phyloP scores from a whole-genome alignment of 2,113 vertebrate genomes.

The Vanacampus margaritifer region DNA sequence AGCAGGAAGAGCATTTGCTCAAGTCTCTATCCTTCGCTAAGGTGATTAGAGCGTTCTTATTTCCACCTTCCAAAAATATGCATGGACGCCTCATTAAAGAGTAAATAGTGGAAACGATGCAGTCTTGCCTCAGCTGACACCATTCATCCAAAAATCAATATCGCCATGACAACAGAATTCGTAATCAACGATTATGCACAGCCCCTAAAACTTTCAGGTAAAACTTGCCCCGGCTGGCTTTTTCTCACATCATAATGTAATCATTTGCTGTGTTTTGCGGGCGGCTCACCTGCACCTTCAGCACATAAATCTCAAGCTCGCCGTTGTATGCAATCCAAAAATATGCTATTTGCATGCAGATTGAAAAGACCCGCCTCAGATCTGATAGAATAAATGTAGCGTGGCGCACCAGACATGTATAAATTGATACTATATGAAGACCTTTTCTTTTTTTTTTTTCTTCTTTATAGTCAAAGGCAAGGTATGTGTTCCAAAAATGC shows the following conservation, averaged over 20 bases:
- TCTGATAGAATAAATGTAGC: conserved; percentile 45
- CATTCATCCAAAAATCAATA: background rate
- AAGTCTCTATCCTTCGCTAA: background rate
- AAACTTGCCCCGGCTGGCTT: background rate
- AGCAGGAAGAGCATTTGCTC: background rate
- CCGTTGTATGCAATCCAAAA: conserved; percentile 12
- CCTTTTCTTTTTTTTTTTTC: background rate
- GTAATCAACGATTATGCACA: background rate
- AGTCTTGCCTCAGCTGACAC: background rate
- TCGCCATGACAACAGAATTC: background rate
- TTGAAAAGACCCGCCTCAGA: conserved; percentile 29
- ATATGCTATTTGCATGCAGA: conserved; percentile 33
- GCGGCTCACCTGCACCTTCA: background rate
- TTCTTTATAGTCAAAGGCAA: conserved; percentile 14
- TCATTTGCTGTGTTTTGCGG: background rate
- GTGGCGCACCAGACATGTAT: conserved; percentile 28
- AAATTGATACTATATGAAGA: conserved; percentile 15
- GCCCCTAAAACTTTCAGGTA: background rate
- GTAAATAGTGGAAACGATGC: too few species aligned
- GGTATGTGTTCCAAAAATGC: conserved; percentile 28
- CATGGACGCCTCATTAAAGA: too few species aligned
- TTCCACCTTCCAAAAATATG: too few species aligned
- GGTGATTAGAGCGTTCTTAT: too few species aligned
- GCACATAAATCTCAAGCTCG: background rate
- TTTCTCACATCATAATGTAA: background rate